Base-by-base conservation (phyloP, 2,797 vertebrate genomes). In the Babyrousa celebensis region DNA sequence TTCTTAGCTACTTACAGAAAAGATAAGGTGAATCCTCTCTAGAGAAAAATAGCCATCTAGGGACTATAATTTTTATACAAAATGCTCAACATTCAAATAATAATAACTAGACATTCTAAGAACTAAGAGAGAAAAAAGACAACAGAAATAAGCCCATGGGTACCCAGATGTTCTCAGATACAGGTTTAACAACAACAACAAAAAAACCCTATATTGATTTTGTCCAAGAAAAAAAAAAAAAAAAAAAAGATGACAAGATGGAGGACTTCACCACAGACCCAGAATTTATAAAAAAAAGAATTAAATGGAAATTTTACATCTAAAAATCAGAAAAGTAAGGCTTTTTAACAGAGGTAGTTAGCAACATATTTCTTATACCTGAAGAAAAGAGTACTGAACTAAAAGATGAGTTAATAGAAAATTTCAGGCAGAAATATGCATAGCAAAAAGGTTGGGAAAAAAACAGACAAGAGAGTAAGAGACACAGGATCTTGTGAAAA, bases 331-430 rank as follows among this genome's bases (percentile, higher is more conserved):
- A 63, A 52, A 77, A 80, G 14, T 83, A 82, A 79, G 63, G 12
- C 6, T 80, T 89, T 29, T n/a, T 70, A 62, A 83, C 23, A 90
- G 21, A 32, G 77, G 29, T 52, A 3, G 67, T 92, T 58, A 91
- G 60, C 77, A 90, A 87, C 25, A 18, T 6, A 43, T 25, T 94
- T 56, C 54, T 58, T 65, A 14, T 12, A 56, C 20, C 9, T 92
- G 10, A 95, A 96, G 82, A 95, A 27, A 93, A 75, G 60, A 80
- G 74, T 58, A 91, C 12, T 87, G 40, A 94, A 67, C 63, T 84
- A 52, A n/a, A 96, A 94, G 40, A 60, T 25, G n/a, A 58, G 21
- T 62, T 79, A 83, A 77, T 62, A 84, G 48, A 90, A 96, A 63
- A 48, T 88, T 88, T 58, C 62, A 77, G 20, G 79, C 40, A 90